phyloP scores from a whole-genome alignment of 2,888 invertebrate species.

The Allolobophora icterica region DNA sequence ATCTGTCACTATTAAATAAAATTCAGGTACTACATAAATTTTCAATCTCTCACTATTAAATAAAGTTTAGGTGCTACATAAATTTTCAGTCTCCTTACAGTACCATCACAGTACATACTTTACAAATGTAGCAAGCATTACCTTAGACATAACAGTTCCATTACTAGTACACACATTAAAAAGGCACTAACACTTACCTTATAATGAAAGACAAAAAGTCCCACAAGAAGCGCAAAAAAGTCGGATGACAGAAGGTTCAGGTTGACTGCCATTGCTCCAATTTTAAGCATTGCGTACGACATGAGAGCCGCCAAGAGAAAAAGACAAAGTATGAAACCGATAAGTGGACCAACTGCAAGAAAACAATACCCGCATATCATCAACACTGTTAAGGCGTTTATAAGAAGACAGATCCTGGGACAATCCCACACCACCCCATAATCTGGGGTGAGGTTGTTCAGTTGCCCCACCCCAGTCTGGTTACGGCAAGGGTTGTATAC shows the following conservation, averaged over 20 bases:
- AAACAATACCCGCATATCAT: not conserved
- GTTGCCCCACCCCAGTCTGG: not conserved
- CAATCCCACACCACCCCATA: not conserved
- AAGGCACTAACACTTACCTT: constrained; percentile 70
- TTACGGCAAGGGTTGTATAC: not conserved
- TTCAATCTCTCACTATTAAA: not conserved
- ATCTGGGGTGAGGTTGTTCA: not conserved
- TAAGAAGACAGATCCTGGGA: not conserved
- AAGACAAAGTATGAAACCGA: constrained; percentile 75
- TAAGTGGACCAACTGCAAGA: constrained; percentile 55
- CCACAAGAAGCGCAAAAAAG: constrained; percentile 82
- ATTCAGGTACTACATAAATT: not conserved
- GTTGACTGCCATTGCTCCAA: constrained; percentile 83
- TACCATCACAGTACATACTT: not conserved
- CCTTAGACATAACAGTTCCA: not conserved
- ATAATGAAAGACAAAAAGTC: constrained; percentile 81
- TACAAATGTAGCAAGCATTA: not conserved
- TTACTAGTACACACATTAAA: not conserved
- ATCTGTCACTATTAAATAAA: not conserved
- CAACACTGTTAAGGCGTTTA: not conserved
- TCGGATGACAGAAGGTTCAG: constrained; percentile 82
- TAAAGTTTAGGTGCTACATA: no score
- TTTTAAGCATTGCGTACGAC: constrained; percentile 77
- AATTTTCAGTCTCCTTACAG: not conserved
- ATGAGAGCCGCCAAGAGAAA: constrained; percentile 79